These are phyloP conservation scores for Cataglyphis cursor DNA, from an alignment of 2,888 invertebrate genomes.

Conservation along the genomic window DNA sequence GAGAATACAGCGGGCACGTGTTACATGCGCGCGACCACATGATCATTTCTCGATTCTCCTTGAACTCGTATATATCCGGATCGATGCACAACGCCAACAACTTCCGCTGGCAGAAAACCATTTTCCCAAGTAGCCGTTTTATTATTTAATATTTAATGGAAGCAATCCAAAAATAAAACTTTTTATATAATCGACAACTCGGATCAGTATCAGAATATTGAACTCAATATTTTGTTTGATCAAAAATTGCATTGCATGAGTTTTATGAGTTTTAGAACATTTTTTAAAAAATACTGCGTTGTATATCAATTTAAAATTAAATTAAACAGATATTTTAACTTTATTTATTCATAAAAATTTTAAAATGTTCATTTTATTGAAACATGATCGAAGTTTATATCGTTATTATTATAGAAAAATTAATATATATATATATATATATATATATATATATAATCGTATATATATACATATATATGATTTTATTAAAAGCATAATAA, in stretches of 20 bases:
- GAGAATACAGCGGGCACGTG: constrained; percentile 68
- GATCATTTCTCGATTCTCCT: constrained; percentile 73
- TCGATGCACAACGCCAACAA: constrained; percentile 65
- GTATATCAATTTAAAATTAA: neutral
- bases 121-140: constrained; percentile 54
- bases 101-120: constrained; percentile 60
- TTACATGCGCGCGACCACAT: constrained; percentile 66
- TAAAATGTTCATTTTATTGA: neutral
- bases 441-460: neutral
- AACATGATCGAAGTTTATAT: neutral
- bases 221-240: constrained; percentile 29
- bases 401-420: neutral
- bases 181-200: constrained; percentile 20
- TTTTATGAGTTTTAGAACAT: neutral
- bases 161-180: constrained; percentile 1
- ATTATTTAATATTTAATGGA: constrained; percentile 66
- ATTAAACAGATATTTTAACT: neutral
- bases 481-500: constrained; percentile 11
- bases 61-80: constrained; percentile 50
- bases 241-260: neutral
- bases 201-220: neutral
- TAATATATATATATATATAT: no score
- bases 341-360: neutral
- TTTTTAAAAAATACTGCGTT: neutral
- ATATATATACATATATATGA: neutral